These are phyloP conservation scores for Ommatoiulus sabulosus DNA, from an alignment of 2,888 invertebrate species.

Conservation along the genomic window DNA sequence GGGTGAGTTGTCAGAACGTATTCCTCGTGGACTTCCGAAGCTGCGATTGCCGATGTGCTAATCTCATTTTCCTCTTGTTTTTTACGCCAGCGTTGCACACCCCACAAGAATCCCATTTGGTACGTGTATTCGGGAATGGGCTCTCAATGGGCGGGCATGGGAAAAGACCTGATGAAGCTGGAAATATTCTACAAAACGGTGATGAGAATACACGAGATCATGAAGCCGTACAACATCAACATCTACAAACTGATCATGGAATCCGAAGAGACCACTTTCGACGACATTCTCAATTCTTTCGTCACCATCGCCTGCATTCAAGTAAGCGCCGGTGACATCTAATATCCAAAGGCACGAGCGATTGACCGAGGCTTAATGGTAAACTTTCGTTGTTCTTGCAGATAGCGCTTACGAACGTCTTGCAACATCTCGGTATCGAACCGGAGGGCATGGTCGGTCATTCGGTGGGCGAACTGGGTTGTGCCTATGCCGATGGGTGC, in stretches of 20 bases:
- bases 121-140: conserved; percentile 99
- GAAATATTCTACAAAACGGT: conserved; percentile 85
- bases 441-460: conserved; percentile 98
- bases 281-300: conserved; percentile 90
- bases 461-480: conserved; percentile 93
- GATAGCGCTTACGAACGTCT: conserved; percentile 92
- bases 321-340: conserved; percentile 67
- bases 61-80: conserved; percentile 13
- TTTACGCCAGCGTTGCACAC: conserved; percentile 63
- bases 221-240: conserved; percentile 84
- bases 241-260: conserved; percentile 83
- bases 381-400: conserved; percentile 63
- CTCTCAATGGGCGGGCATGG: conserved; percentile 98
- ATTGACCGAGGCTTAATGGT: neutral
- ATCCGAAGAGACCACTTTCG: conserved; percentile 81
- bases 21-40: neutral
- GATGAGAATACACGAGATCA: conserved; percentile 78
- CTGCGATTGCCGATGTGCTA: neutral
- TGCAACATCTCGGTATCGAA: conserved; percentile 78
- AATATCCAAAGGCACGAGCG: neutral
- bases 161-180: conserved; percentile 83
- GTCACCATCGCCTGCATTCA: conserved; percentile 95
- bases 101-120: conserved; percentile 86
- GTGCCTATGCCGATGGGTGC: conserved; percentile 96
- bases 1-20: conserved; percentile 55